Percentiles rank a stretch among this genome's conserved stretches.
These are phyloP conservation scores for Syrista parreyssii DNA, from an alignment of 2,888 invertebrate genomes.

Conservation along the genomic window DNA sequence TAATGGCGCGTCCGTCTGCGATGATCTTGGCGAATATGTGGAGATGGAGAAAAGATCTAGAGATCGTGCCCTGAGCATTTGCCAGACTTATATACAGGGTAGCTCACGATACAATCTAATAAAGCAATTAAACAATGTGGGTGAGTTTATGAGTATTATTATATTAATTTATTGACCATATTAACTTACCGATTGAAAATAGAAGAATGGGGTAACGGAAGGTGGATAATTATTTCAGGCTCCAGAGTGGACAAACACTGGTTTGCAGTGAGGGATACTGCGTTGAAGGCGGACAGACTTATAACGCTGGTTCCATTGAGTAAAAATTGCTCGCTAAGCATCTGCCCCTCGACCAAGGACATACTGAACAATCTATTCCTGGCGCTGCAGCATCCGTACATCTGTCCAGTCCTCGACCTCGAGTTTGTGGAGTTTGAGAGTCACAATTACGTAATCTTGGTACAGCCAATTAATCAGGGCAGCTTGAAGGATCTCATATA, in stretches of 20 bases:
- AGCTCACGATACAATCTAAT: slow-evolving; percentile 81
- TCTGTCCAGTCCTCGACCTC: slow-evolving; percentile 89
- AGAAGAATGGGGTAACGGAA: neutral
- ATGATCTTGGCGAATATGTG: slow-evolving; percentile 71
- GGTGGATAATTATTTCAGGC: slow-evolving; percentile 63
- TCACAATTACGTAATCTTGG: slow-evolving; percentile 75
- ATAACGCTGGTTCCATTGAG: slow-evolving; percentile 78
- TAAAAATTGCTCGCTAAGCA: slow-evolving; percentile 76
- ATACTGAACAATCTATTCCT: slow-evolving; percentile 85
- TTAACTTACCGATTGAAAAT: neutral
- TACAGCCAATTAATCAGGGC: slow-evolving; percentile 87
- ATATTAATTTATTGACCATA: neutral
- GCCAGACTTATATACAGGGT: slow-evolving; percentile 72
- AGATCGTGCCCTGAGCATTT: slow-evolving; percentile 76
- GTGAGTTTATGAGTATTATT: slow-evolving; percentile 53
- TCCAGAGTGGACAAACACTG: slow-evolving; percentile 89
- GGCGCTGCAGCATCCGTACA: slow-evolving; percentile 91
- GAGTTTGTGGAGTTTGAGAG: slow-evolving; percentile 73
- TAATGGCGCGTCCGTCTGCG: slow-evolving; percentile 67
- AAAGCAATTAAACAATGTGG: slow-evolving; percentile 84
- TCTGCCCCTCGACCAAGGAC: slow-evolving; percentile 74
- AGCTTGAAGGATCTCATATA: slow-evolving; percentile 92
- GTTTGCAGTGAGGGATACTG: slow-evolving; percentile 89
- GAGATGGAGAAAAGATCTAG: slow-evolving; percentile 74
- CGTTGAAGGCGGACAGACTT: slow-evolving; percentile 81